Conservation (phyloP, 2,888 invertebrate species). For the Cerceris ruficornis region DNA sequence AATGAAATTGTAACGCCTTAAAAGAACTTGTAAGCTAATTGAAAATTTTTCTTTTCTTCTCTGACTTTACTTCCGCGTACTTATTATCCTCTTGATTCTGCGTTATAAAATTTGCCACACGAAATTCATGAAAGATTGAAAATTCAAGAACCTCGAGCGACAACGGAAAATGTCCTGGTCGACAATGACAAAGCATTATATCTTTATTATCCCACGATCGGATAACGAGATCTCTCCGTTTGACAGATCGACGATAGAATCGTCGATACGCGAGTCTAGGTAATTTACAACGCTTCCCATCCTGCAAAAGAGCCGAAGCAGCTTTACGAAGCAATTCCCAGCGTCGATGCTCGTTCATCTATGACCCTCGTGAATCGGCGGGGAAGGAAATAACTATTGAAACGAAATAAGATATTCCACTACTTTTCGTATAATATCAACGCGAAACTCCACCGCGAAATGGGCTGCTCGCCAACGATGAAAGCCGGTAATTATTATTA, state of each 20-base stretch:
- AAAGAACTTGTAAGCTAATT: too few relatives aligned
- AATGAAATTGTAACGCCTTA: too few relatives aligned
- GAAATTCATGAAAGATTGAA: too few relatives aligned
- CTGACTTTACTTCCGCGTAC: too few relatives aligned
- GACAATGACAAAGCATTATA: conserved; percentile 3
- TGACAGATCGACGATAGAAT: conserved; percentile 12
- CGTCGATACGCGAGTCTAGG: not conserved
- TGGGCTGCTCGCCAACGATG: conserved; percentile 19
- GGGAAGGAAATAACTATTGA: conserved; percentile 13
- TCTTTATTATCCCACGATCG: conserved; percentile 10
- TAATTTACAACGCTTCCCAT: conserved; percentile 21
- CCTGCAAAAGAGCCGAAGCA: not conserved
- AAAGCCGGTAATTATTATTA: conserved; percentile 49
- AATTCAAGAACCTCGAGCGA: too few relatives aligned
- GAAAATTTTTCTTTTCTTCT: too few relatives aligned
- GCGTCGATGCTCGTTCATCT: conserved; percentile 30
- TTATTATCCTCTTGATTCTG: too few relatives aligned
- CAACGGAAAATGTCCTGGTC: not conserved
- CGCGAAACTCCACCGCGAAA: conserved; percentile 16
- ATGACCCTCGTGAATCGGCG: conserved; percentile 15
- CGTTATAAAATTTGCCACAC: too few relatives aligned
- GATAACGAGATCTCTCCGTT: conserved; percentile 9
- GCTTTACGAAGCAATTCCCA: conserved; percentile 28
- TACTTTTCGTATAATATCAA: conserved; percentile 35
- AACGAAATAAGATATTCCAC: conserved; percentile 26